Percentiles rank a stretch among this genome's conserved stretches.
Evolutionary conservation across 2,113 vertebrate genomes (phyloP).

Genomic region (Bagarius yarrelli): DNA sequence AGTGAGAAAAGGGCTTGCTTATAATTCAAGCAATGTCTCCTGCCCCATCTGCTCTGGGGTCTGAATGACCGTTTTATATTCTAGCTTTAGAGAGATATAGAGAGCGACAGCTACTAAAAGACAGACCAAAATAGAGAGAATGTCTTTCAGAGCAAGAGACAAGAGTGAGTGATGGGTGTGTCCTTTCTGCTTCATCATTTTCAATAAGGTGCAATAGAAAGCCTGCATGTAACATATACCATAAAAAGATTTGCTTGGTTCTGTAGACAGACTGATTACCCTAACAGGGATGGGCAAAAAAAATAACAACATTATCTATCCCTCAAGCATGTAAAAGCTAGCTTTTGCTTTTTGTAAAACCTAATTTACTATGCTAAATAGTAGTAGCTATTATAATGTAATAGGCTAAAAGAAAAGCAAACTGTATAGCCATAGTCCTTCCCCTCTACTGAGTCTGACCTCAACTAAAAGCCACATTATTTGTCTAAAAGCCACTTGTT

Average conservation of each 20-base stretch:
- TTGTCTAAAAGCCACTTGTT: not conserved
- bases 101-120: conserved; percentile 15
- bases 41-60: conserved; percentile 28
- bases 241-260: not conserved
- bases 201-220: conserved; percentile 1
- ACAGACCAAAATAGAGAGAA: conserved; percentile 12
- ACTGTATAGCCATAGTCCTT: not conserved
- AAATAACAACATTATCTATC: not conserved
- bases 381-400: not conserved
- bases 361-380: not conserved
- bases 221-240: not conserved
- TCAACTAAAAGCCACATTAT: not conserved
- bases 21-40: conserved; percentile 34
- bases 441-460: not conserved
- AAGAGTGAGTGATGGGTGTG: conserved; percentile 24
- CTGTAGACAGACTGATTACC: not conserved
- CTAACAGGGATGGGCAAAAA: not conserved
- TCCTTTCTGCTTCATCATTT: conserved; percentile 4
- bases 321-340: not conserved
- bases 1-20: conserved; percentile 24
- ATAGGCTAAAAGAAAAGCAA: not conserved
- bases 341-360: not conserved
- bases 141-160: conserved; percentile 22
- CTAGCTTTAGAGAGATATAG: conserved; percentile 29
- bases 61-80: conserved; percentile 45